Percentiles rank a stretch among this genome's conserved stretches.
phyloP scores from a whole-genome alignment of 2,888 invertebrate genomes.

The Acanthosepion lycidas region DNA sequence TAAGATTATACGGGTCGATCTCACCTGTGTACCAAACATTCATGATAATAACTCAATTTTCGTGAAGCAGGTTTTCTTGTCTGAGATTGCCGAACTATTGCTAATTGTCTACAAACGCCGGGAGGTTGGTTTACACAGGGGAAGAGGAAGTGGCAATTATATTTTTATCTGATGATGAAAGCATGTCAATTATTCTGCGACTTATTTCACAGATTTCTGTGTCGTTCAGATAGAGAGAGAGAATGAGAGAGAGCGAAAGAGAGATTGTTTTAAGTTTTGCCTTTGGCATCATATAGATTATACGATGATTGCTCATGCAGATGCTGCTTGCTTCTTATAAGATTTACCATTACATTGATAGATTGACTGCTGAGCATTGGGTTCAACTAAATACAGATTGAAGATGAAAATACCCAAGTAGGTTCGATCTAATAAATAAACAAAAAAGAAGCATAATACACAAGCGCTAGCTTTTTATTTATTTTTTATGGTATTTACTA shows the following conservation, averaged over 20 bases:
- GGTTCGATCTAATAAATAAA: no score
- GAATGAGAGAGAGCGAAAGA: no score
- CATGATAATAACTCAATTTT: neutral
- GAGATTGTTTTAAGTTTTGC: neutral
- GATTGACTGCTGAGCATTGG: neutral
- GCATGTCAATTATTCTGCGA: neutral
- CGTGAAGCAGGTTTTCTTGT: conserved; percentile 8
- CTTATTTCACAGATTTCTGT: neutral
- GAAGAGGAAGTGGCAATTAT: neutral
- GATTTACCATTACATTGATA: neutral
- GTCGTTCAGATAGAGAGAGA: neutral
- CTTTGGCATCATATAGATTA: neutral
- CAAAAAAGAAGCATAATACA: no score
- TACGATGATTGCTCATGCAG: neutral
- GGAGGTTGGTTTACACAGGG: neutral
- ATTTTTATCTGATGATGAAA: conserved; percentile 22
- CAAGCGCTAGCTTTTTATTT: no score
- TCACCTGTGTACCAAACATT: conserved; percentile 33
- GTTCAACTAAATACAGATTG: no score
- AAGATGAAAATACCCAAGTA: no score
- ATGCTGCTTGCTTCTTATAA: neutral
- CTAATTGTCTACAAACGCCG: neutral
- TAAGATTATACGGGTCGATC: neutral
- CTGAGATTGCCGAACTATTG: neutral
- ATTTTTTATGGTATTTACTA: no score